A percentile compares a stretch with the other conserved stretches of the same genome.
These are phyloP conservation scores for Ophioderma brevispina DNA, from an alignment of 35 echinoderm and acorn worm species.

Conservation along the genomic window DNA sequence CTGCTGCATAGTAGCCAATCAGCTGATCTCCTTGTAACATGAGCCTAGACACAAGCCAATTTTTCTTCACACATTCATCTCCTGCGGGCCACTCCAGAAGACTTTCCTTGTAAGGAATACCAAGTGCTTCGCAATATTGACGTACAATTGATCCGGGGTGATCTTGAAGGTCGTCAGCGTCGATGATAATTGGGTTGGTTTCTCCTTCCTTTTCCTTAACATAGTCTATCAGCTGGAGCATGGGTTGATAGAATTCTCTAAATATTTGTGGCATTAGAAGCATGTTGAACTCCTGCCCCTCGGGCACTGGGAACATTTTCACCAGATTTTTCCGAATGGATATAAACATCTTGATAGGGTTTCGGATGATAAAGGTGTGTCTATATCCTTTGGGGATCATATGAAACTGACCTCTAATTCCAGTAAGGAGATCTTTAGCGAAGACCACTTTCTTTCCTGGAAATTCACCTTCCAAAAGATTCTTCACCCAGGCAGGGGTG, in stretches of 20 bases:
- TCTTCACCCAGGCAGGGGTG: background rate
- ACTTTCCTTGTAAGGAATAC: no score
- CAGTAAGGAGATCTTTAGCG: background rate
- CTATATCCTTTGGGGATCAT: background rate
- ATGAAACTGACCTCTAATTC: background rate
- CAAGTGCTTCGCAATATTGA: no score
- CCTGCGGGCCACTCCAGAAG: no score
- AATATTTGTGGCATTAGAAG: background rate
- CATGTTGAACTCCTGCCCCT: background rate
- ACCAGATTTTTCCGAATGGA: background rate
- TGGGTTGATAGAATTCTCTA: background rate
- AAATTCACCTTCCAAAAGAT: background rate
- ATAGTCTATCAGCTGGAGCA: background rate
- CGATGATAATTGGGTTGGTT: no score
- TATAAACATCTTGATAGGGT: background rate
- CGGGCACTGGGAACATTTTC: background rate
- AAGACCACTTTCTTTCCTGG: background rate
- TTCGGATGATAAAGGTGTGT: background rate
- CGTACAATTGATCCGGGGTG: no score
- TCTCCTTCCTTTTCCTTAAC: background rate
- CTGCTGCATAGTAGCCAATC: background rate
- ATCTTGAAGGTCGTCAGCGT: no score
- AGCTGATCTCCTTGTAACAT: background rate
- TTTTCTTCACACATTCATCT: no score
- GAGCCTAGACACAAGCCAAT: background rate